Conservation (phyloP, 2,888 invertebrate species). For the Pristionchus arcanus region DNA sequence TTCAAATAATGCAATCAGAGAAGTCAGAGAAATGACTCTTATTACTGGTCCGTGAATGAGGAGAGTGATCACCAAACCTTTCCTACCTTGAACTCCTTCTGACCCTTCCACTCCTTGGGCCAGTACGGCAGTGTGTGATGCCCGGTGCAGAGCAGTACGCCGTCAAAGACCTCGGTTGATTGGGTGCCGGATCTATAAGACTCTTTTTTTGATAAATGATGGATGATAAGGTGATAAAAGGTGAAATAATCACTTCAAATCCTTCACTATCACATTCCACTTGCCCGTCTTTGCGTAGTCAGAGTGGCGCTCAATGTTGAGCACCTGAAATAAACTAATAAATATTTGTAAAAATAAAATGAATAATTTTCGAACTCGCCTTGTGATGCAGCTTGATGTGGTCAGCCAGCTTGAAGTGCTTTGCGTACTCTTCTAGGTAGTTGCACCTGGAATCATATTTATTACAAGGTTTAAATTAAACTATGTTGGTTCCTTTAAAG, state of each 20-base stretch:
- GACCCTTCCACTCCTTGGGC: constrained; percentile 13
- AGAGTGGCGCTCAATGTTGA: background rate
- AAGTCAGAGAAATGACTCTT: too few species aligned
- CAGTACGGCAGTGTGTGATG: constrained; percentile 13
- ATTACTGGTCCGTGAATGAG: too few species aligned
- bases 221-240: background rate
- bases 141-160: constrained; percentile 11
- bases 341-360: background rate
- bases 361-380: background rate
- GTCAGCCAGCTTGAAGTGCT: constrained; percentile 68
- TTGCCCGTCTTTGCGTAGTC: constrained; percentile 10
- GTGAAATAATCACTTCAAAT: background rate
- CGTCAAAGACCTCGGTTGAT: background rate
- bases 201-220: too few species aligned
- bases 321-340: background rate
- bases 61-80: background rate
- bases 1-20: background rate
- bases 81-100: background rate
- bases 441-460: background rate
- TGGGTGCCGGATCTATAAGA: background rate
- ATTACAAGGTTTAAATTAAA: too few species aligned
- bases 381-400: constrained; percentile 68
- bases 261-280: background rate
- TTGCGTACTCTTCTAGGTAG: constrained; percentile 73
- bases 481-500: too few species aligned